phyloP scores from a whole-genome alignment of 2,797 vertebrate genomes.

The Cottoperca gobio region DNA sequence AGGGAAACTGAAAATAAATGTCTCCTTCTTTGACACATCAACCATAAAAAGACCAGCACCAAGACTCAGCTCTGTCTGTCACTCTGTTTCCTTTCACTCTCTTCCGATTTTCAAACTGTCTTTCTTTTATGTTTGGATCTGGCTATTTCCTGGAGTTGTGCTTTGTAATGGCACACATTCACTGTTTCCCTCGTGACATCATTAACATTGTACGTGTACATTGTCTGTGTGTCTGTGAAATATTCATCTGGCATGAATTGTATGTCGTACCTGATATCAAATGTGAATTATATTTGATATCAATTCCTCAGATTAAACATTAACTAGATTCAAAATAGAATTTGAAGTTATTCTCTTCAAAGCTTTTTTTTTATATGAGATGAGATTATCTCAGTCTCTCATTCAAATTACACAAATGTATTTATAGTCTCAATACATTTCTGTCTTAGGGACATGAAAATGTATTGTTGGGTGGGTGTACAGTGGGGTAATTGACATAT shows the following conservation, averaged over 20 bases:
- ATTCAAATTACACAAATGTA: conserved; percentile 39
- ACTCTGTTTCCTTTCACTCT: conserved; percentile 48
- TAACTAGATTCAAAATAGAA: neutral
- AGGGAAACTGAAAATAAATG: neutral
- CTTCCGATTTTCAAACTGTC: conserved; percentile 39
- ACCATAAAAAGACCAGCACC: conserved; percentile 76
- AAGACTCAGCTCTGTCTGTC: conserved; percentile 44
- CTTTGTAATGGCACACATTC: conserved; percentile 69
- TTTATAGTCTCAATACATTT: conserved; percentile 72
- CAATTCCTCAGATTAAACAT: conserved; percentile 11
- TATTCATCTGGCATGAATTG: conserved; percentile 17
- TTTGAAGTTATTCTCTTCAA: conserved; percentile 12
- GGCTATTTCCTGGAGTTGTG: conserved; percentile 62
- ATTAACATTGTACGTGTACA: conserved; percentile 55
- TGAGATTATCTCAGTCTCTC: conserved; percentile 21
- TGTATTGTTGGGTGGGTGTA: conserved; percentile 73
- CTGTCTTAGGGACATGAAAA: conserved; percentile 66
- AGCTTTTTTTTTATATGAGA: conserved; percentile 39
- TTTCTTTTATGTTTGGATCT: conserved; percentile 53
- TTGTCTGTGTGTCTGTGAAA: conserved; percentile 45
- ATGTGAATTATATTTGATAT: conserved; percentile 35
- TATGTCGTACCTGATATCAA: conserved; percentile 30
- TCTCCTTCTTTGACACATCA: conserved; percentile 31
- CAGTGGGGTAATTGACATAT: conserved; percentile 81
- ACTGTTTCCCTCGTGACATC: conserved; percentile 44